Evolutionary conservation across 53 echinoderm and acorn worm genomes (phyloP), one percentile per base, ranked within the genome.

Genomic region (Zoroaster sp.): DNA sequence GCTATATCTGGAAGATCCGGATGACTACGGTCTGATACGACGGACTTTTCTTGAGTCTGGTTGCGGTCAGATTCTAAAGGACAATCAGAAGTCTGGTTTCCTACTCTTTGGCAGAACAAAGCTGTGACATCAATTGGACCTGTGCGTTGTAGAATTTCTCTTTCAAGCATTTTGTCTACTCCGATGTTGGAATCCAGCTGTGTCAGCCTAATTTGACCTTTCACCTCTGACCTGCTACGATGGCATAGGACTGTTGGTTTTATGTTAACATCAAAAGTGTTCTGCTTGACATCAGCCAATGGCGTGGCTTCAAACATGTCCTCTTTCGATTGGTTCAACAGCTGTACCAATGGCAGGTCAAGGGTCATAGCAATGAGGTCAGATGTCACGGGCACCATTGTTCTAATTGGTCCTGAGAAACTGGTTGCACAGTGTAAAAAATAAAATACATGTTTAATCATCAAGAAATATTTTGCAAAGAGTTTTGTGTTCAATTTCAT

Each of bases 41-140:
- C 5, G 1, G 23, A 54, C 14, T 51, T 8, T 35, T 30, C 70
- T 70, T 15, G 39, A 73, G 41, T 21, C 28, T 10, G 43, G 25
- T 8, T 37, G 73, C 28, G 28, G 28, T 59, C 63, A 6, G 63
- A 59, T 23, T 38, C 41, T 0, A 40, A 9, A 21, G 18, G 18
- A 4, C 11, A 1, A 36, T 33, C 76, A 47, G 47, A 76, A 11
- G 49, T 76, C 76, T 76, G 76, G 76, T 51, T 52, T 45, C 51
- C 15, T 3, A 11, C 76, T 47, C 76, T 46, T 42, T 47, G 45
- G 14, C 76, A n/a, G 17, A 76, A 43, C 47, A 76, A 76, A 46
- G 76, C 76, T 21, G 42, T 76, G 76, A 76, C 42, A 51, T 76
- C 76, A 8, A 76, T 45, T 10, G 76, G 76, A 15, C 76, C 76